phyloP scores from a whole-genome alignment of 2,888 invertebrate species.

The Hydropsyche betteni region DNA sequence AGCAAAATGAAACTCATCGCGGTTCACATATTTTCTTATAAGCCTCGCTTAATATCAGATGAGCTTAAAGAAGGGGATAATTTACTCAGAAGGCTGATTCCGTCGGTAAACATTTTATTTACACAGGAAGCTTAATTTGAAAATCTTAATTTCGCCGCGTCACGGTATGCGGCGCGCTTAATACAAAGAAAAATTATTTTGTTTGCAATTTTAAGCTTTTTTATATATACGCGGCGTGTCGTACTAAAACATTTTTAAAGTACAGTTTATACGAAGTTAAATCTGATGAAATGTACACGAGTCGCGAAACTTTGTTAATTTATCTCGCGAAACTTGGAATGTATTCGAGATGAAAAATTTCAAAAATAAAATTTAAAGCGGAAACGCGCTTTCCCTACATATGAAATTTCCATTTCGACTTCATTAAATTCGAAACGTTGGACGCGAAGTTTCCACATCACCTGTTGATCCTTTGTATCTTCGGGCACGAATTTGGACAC shows the following conservation, averaged over 20 bases:
- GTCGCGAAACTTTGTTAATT: slow-evolving; percentile 31
- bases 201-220: slow-evolving; percentile 26
- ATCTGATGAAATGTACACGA: slow-evolving; percentile 31
- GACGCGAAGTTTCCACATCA: background rate
- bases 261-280: slow-evolving; percentile 33
- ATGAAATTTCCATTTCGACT: slow-evolving; percentile 7
- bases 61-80: no score
- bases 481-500: no score
- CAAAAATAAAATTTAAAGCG: slow-evolving; percentile 1
- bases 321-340: slow-evolving; percentile 29
- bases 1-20: no score
- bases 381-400: background rate
- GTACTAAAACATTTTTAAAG: slow-evolving; percentile 33
- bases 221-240: background rate
- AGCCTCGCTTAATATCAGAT: no score
- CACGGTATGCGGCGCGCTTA: background rate
- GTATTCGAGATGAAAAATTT: slow-evolving; percentile 33
- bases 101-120: no score
- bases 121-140: no score
- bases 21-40: no score
- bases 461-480: slow-evolving; percentile 11
- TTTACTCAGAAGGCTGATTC: no score
- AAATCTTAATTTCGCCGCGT: no score
- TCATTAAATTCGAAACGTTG: slow-evolving; percentile 13
- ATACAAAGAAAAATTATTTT: slow-evolving; percentile 29